Evolutionary conservation across 2,113 vertebrate genomes (phyloP).

Genomic region (Crotalus horridus): DNA sequence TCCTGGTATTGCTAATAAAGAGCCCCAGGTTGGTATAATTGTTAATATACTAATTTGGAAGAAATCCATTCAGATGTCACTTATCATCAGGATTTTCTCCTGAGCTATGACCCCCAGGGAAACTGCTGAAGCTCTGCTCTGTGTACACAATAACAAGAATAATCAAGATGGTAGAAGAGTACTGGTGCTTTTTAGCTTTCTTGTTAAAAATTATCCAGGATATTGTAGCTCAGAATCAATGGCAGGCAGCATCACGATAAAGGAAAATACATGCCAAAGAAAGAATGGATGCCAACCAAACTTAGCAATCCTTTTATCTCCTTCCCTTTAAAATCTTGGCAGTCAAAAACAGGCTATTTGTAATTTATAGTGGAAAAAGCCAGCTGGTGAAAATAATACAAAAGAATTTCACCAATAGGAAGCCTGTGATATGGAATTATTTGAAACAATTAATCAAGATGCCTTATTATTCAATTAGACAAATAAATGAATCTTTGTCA

Average conservation of each 20-base stretch:
- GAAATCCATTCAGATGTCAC: slow-evolving; percentile 80
- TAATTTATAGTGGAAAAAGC: slow-evolving; percentile 69
- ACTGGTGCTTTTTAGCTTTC: slow-evolving; percentile 59
- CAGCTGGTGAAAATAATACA: slow-evolving; percentile 67
- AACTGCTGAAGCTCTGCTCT: slow-evolving; percentile 72
- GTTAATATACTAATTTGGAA: slow-evolving; percentile 81
- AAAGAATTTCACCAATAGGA: slow-evolving; percentile 67
- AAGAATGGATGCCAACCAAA: slow-evolving; percentile 51
- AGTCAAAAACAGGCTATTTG: slow-evolving; percentile 54
- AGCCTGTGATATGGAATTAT: slow-evolving; percentile 70
- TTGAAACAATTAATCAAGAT: slow-evolving; percentile 72
- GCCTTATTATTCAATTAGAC: slow-evolving; percentile 71
- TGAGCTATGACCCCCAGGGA: slow-evolving; percentile 75
- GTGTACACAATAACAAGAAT: slow-evolving; percentile 66
- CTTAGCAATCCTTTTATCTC: slow-evolving; percentile 56
- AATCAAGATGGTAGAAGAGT: slow-evolving; percentile 67
- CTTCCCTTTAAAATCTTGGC: slow-evolving; percentile 53
- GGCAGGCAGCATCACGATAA: slow-evolving; percentile 63
- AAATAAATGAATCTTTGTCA: slow-evolving; percentile 63
- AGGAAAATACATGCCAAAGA: slow-evolving; percentile 53
- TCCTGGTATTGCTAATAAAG: slow-evolving; percentile 74
- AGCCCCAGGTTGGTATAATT: slow-evolving; percentile 76
- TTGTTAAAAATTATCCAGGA: slow-evolving; percentile 70
- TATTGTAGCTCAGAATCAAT: slow-evolving; percentile 61
- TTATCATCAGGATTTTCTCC: slow-evolving; percentile 80